phyloP scores from a whole-genome alignment of 2,888 invertebrate species.

The Drosophila pegasa region DNA sequence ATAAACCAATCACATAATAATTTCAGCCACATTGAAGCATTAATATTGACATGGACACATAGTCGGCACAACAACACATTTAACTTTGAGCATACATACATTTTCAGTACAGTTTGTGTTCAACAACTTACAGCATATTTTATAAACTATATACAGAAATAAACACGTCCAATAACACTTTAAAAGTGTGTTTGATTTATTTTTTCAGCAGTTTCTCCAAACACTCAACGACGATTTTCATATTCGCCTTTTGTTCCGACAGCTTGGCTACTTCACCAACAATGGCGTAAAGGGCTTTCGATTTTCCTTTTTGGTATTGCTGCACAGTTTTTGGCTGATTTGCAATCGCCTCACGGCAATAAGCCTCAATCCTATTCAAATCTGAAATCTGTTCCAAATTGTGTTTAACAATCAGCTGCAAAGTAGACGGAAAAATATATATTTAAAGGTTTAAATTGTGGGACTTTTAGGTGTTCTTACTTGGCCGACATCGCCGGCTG shows the following conservation, averaged over 20 bases:
- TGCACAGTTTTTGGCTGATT: conserved; percentile 89
- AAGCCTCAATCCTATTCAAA: conserved; percentile 86
- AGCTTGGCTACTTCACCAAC: conserved; percentile 87
- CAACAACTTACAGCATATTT: conserved; percentile 48
- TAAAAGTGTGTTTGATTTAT: conserved; percentile 6
- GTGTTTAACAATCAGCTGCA: conserved; percentile 87
- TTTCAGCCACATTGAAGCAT: conserved; percentile 44
- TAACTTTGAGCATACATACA: conserved; percentile 38
- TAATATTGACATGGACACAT: conserved; percentile 51
- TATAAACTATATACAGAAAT: conserved; percentile 57
- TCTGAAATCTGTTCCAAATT: conserved; percentile 89
- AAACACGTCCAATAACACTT: conserved; percentile 59
- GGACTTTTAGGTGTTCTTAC: conserved; percentile 53
- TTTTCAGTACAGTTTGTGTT: conserved; percentile 52
- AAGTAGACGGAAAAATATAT: not conserved
- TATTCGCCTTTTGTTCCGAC: conserved; percentile 88
- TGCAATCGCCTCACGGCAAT: conserved; percentile 88
- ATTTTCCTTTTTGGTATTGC: conserved; percentile 89
- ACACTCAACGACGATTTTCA: conserved; percentile 87
- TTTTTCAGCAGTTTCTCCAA: conserved; percentile 85
- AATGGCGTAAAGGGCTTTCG: conserved; percentile 89
- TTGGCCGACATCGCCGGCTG: conserved; percentile 82
- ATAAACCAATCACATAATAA: conserved; percentile 33
- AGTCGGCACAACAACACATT: conserved; percentile 55
- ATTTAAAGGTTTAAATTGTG: too few relatives aligned